phyloP scores from a whole-genome alignment of 2,888 invertebrate genomes.

The Hymenopus coronatus region DNA sequence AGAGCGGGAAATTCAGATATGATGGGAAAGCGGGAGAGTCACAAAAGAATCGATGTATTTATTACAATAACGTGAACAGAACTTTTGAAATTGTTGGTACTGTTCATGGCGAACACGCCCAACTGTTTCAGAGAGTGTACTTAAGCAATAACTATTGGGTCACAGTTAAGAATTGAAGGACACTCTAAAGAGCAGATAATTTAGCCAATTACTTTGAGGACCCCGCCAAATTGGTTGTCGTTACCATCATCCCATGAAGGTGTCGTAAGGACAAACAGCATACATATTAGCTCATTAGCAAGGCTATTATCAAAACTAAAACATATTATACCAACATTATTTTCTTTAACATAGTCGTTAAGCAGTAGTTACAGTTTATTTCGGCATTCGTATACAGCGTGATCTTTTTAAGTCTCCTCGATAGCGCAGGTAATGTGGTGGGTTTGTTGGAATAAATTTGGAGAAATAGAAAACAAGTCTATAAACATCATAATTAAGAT shows the following conservation, averaged over 20 bases:
- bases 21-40: too few species aligned
- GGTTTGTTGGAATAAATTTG: too few species aligned
- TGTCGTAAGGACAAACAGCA: neutral
- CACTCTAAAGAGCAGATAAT: neutral
- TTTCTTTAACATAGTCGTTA: neutral
- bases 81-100: too few species aligned
- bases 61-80: too few species aligned
- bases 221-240: neutral
- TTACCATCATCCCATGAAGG: neutral
- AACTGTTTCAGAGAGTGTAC: neutral
- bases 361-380: too few species aligned
- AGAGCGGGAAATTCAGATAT: too few species aligned
- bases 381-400: too few species aligned
- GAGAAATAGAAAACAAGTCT: too few species aligned
- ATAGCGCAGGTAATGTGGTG: too few species aligned
- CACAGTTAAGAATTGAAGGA: neutral
- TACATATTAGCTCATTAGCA: neutral
- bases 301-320: neutral
- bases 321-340: neutral
- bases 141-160: neutral
- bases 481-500: too few species aligned
- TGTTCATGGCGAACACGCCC: neutral
- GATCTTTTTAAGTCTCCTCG: too few species aligned
- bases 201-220: neutral
- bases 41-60: too few species aligned